Conservation (phyloP, 2,797 vertebrate genomes). For the Holocentrus rufus region DNA sequence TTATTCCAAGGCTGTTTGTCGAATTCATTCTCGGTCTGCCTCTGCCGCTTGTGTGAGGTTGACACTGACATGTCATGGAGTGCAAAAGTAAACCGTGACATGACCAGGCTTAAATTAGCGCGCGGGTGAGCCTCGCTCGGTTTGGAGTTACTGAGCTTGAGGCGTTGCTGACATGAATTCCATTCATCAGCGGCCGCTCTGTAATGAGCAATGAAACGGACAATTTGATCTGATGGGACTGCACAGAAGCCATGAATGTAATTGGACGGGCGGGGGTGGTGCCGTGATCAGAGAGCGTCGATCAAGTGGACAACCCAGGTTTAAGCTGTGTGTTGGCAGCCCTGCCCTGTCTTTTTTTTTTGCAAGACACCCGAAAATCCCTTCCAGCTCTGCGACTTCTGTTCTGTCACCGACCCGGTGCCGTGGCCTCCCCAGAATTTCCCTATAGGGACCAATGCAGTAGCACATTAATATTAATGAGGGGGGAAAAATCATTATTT, state of each 20-base stretch:
- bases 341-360: slow-evolving; percentile 8
- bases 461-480: slow-evolving; percentile 17
- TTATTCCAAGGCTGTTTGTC: slow-evolving; percentile 14
- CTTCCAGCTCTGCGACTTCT: not conserved
- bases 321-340: no score
- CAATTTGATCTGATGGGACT: slow-evolving; percentile 36
- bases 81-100: slow-evolving; percentile 22
- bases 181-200: slow-evolving; percentile 30
- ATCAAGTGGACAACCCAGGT: no score
- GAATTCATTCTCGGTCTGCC: slow-evolving; percentile 10
- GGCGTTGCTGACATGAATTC: slow-evolving; percentile 22
- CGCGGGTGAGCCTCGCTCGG: not conserved
- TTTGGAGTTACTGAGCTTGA: slow-evolving; percentile 2
- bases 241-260: slow-evolving; percentile 14
- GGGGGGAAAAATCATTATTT: not conserved
- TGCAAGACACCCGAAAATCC: not conserved
- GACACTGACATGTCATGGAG: slow-evolving; percentile 26
- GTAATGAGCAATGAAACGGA: slow-evolving; percentile 28
- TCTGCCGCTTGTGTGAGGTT: slow-evolving; percentile 14
- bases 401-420: no score
- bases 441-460: not conserved
- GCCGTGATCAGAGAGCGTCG: no score
- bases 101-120: slow-evolving; percentile 34
- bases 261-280: not conserved
- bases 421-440: not conserved